A percentile compares a stretch with the other conserved stretches of the same genome.
These are phyloP conservation scores for Beroe ovata DNA, from an alignment of 37 sponge, comb jelly and placozoan species.

Conservation along the genomic window DNA sequence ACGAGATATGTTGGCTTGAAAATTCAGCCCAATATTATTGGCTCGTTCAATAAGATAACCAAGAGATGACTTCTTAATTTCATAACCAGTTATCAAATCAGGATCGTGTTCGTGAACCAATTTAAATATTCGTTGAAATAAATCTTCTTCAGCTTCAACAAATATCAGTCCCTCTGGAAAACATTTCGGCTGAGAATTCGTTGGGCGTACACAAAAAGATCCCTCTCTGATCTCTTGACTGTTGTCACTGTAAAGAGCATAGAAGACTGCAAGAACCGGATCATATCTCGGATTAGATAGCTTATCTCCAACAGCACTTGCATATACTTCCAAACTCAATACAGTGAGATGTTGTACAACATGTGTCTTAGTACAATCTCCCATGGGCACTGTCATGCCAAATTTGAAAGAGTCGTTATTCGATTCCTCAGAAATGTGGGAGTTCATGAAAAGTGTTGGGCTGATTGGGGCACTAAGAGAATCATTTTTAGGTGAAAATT, in stretches of 20 bases:
- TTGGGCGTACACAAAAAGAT: not conserved
- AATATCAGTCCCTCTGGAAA: constrained; percentile 46
- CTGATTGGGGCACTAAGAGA: not conserved
- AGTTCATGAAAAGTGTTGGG: constrained; percentile 17
- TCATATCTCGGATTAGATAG: constrained; percentile 34
- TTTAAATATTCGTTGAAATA: constrained; percentile 70
- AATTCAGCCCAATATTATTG: constrained; percentile 71
- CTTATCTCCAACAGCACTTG: constrained; percentile 33
- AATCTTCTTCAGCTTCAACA: constrained; percentile 72
- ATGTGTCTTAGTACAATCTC: constrained; percentile 27
- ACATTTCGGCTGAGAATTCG: constrained; percentile 5
- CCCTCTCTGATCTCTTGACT: constrained; percentile 4
- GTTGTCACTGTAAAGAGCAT: constrained; percentile 33
- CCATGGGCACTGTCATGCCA: constrained; percentile 1
- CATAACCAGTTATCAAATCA: constrained; percentile 92
- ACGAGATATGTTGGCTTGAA: constrained; percentile 75
- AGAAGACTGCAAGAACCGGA: constrained; percentile 21
- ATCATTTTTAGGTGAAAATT: constrained; percentile 16
- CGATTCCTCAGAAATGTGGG: constrained; percentile 8
- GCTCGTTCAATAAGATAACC: constrained; percentile 91
- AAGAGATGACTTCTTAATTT: constrained; percentile 84
- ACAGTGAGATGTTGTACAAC: constrained; percentile 45
- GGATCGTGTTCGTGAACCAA: constrained; percentile 77
- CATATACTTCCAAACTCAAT: constrained; percentile 21
- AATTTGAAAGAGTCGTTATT: constrained; percentile 48